A percentile compares a stretch with the other conserved stretches of the same genome.
These are phyloP conservation scores for Temnothorax longispinosus DNA, from an alignment of 1,140 invertebrate species.

Conservation along the genomic window DNA sequence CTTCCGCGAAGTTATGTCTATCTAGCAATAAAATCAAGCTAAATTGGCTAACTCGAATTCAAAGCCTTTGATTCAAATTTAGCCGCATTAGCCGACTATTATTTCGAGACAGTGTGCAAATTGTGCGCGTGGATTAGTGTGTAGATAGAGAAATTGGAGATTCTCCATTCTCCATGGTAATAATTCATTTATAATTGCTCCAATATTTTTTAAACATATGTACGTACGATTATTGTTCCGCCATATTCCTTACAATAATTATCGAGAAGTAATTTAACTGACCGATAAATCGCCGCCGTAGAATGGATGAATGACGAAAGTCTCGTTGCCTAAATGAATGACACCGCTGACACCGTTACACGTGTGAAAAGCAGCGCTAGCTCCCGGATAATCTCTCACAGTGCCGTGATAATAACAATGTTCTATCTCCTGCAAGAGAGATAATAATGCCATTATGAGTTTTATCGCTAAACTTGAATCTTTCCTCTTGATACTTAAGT, in stretches of 20 bases:
- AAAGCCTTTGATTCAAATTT: conserved; percentile 20
- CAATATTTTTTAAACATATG: neutral
- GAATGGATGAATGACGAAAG: conserved; percentile 98
- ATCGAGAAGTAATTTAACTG: conserved; percentile 86
- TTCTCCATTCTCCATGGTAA: neutral
- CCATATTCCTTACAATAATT: neutral
- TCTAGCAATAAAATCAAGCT: conserved; percentile 42
- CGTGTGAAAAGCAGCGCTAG: conserved; percentile 98
- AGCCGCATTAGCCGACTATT: neutral
- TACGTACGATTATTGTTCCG: neutral
- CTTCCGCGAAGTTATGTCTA: conserved; percentile 23
- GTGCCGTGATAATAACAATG: conserved; percentile 98
- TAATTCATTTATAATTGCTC: neutral
- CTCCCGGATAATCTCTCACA: conserved; percentile 97
- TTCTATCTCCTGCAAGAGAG: conserved; percentile 94
- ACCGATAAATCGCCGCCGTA: conserved; percentile 98
- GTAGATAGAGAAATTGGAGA: neutral
- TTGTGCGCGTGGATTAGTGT: neutral
- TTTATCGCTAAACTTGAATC: conserved; percentile 14
- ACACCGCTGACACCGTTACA: conserved; percentile 98
- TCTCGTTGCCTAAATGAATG: conserved; percentile 98
- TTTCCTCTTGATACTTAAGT: conserved; percentile 4
- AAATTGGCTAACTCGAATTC: conserved; percentile 14
- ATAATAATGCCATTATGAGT: conserved; percentile 26
- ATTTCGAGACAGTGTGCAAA: neutral